phyloP scores from a whole-genome alignment of 2,888 invertebrate genomes.

The Synergus japonicus region DNA sequence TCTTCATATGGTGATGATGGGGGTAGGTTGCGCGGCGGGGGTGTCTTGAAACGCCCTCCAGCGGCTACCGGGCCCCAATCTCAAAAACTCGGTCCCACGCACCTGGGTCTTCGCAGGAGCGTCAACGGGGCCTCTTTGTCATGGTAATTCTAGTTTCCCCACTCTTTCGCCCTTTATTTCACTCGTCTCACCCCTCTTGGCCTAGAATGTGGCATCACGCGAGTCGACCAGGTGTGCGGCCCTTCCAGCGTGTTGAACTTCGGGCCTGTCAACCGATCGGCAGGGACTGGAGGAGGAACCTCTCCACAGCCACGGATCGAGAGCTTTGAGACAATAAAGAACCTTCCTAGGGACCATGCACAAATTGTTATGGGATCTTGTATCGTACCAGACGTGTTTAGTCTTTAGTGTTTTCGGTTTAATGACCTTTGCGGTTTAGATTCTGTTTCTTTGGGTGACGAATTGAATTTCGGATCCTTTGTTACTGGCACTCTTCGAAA shows the following conservation, averaged over 20 bases:
- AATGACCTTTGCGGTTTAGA: constrained; percentile 34
- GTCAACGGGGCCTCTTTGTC: constrained; percentile 69
- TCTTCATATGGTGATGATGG: background rate
- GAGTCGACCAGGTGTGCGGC: constrained; percentile 71
- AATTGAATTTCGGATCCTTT: constrained; percentile 16
- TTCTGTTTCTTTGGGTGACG: constrained; percentile 17
- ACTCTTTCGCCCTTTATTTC: constrained; percentile 51
- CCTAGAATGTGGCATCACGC: constrained; percentile 52
- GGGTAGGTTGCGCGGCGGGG: constrained; percentile 67
- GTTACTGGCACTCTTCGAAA: background rate
- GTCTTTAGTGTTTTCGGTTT: constrained; percentile 25
- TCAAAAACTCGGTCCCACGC: constrained; percentile 72
- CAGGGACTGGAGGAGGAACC: constrained; percentile 62
- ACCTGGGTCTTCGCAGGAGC: constrained; percentile 70
- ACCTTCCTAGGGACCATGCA: constrained; percentile 5
- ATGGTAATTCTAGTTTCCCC: constrained; percentile 67
- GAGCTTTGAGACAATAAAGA: constrained; percentile 54
- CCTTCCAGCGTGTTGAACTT: constrained; percentile 63
- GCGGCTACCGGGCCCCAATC: constrained; percentile 67
- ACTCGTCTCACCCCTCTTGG: constrained; percentile 21
- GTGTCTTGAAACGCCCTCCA: constrained; percentile 71
- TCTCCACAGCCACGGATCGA: constrained; percentile 53
- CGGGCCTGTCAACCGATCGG: constrained; percentile 71
- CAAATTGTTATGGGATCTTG: constrained; percentile 26
- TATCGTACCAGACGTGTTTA: constrained; percentile 3